Evolutionary conservation across 2,888 invertebrate species (phyloP).

Genomic region (Pristionchus mayeri): DNA sequence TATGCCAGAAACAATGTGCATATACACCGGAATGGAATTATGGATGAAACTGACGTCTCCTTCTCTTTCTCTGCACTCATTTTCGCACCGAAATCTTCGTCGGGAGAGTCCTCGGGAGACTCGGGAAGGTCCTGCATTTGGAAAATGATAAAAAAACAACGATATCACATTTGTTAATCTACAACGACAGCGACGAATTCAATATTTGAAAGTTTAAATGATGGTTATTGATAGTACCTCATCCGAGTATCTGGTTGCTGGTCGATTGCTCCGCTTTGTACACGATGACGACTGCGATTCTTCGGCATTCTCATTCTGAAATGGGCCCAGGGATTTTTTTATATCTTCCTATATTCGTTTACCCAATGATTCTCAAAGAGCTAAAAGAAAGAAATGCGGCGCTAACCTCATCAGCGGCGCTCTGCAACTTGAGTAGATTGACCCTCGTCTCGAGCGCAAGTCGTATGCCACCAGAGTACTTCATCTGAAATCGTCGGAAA

Average conservation of each 20-base stretch:
- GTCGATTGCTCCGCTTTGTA: slow-evolving; percentile 36
- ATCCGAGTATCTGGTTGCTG: slow-evolving; percentile 29
- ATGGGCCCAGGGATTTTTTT: not conserved
- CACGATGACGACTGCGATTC: not conserved
- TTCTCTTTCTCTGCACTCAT: slow-evolving; percentile 51
- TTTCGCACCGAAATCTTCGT: slow-evolving; percentile 74
- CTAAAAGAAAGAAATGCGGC: not conserved
- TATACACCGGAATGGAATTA: not conserved
- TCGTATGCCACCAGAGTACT: slow-evolving; percentile 82
- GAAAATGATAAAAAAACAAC: too few relatives aligned
- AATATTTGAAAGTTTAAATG: too few relatives aligned
- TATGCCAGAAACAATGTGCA: not conserved
- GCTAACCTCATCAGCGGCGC: slow-evolving; percentile 50
- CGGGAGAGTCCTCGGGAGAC: slow-evolving; percentile 72
- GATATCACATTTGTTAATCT: not conserved
- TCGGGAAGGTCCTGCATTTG: slow-evolving; percentile 70
- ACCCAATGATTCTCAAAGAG: too few relatives aligned
- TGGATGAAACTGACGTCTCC: not conserved
- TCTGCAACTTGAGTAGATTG: slow-evolving; percentile 84
- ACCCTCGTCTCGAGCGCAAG: slow-evolving; percentile 91
- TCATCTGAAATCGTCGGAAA: slow-evolving; percentile 58
- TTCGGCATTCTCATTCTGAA: not conserved
- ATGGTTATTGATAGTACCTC: too few relatives aligned
- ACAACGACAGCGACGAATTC: too few relatives aligned
- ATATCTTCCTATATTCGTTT: too few relatives aligned